These are phyloP conservation scores for Lophotis ruficrista DNA, from an alignment of 2,113 vertebrate genomes.

Conservation along the genomic window DNA sequence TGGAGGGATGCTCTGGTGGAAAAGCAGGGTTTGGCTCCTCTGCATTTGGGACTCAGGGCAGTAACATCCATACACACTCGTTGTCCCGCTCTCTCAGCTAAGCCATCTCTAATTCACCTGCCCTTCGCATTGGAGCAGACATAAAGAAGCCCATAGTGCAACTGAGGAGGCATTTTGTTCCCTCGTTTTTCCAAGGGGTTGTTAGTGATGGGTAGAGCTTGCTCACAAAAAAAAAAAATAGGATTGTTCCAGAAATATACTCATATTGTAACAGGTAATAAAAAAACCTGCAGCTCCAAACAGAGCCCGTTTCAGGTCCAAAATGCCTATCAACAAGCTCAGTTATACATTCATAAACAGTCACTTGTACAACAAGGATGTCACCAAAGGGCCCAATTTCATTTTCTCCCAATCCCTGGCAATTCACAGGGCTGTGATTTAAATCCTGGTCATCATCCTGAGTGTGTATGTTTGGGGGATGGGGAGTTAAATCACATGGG, in stretches of 20 bases:
- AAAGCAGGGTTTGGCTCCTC: background rate
- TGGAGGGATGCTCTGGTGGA: background rate
- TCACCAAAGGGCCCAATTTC: background rate
- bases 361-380: background rate
- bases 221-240: background rate
- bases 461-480: background rate
- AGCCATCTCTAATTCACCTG: background rate
- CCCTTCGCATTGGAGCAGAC: background rate
- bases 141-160: background rate
- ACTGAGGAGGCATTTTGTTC: background rate
- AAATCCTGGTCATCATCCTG: background rate
- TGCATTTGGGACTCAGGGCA: background rate
- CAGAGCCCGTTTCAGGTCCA: background rate
- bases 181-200: background rate
- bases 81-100: background rate
- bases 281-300: background rate
- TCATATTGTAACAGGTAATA: background rate
- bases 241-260: background rate
- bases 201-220: background rate
- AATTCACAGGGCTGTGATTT: constrained; percentile 5
- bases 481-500: background rate
- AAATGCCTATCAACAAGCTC: background rate
- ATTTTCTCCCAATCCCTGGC: background rate
- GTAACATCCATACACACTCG: background rate
- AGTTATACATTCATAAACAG: background rate